These are phyloP conservation scores for Copidosoma aretas DNA, from an alignment of 2,888 invertebrate genomes.

Conservation along the genomic window DNA sequence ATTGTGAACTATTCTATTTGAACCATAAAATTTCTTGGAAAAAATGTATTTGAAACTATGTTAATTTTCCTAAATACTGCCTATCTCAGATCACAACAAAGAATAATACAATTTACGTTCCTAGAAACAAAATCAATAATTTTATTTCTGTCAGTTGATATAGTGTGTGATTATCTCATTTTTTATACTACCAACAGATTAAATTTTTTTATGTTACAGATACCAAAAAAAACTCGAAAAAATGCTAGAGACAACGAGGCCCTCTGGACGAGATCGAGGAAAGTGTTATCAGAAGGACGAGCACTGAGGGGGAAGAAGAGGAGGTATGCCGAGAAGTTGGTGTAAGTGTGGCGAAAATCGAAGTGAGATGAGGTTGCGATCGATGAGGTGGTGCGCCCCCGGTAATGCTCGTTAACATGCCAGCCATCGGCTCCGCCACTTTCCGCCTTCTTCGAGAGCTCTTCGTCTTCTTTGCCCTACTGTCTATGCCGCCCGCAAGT, in stretches of 20 bases:
- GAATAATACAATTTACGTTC: too few relatives aligned
- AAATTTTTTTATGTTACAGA: constrained; percentile 12
- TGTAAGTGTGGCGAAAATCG: constrained; percentile 40
- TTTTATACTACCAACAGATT: too few relatives aligned
- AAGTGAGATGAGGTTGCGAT: constrained; percentile 55
- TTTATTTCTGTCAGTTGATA: too few relatives aligned
- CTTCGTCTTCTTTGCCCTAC: constrained; percentile 50
- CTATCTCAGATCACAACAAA: too few relatives aligned
- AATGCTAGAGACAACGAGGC: background rate
- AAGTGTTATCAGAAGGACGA: background rate
- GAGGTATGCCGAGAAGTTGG: constrained; percentile 3
- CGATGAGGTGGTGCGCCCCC: constrained; percentile 43
- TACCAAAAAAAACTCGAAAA: background rate
- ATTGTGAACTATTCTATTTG: too few relatives aligned
- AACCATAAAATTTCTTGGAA: too few relatives aligned
- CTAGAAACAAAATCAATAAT: too few relatives aligned
- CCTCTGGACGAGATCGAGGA: background rate
- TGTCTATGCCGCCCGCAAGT: constrained; percentile 49
- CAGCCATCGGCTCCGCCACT: constrained; percentile 50
- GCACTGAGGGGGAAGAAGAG: constrained; percentile 3
- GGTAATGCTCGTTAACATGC: constrained; percentile 57
- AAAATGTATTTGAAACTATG: too few relatives aligned
- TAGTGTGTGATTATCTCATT: too few relatives aligned
- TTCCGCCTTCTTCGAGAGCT: constrained; percentile 51
- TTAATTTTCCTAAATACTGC: too few relatives aligned